Evolutionary conservation across 2,888 invertebrate species (phyloP).

Genomic region (Onthophagus sagittarius): DNA sequence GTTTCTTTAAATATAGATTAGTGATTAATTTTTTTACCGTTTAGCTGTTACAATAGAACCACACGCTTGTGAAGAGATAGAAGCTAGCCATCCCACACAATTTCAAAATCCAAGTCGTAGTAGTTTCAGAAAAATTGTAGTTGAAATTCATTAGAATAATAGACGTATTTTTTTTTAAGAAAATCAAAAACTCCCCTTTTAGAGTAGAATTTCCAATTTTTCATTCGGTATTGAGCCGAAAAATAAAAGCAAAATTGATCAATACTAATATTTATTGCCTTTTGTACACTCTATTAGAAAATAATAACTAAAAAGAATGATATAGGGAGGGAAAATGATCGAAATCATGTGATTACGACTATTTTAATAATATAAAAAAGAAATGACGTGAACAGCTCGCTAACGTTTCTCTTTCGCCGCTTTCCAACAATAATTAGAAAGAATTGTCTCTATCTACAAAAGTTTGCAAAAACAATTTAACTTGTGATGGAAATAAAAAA

Average conservation of each 20-base stretch:
- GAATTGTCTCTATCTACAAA: slow-evolving; percentile 2
- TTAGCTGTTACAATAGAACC: slow-evolving; percentile 81
- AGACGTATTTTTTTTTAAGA: neutral
- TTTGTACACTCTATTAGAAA: neutral
- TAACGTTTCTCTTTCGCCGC: neutral
- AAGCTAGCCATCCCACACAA: neutral
- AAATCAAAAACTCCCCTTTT: neutral
- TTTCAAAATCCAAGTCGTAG: neutral
- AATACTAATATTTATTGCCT: neutral
- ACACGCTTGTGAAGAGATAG: slow-evolving; percentile 61
- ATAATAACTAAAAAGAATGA: neutral
- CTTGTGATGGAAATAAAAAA: slow-evolving; percentile 21
- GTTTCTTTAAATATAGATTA: neutral
- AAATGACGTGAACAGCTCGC: neutral
- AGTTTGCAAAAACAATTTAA: slow-evolving; percentile 6
- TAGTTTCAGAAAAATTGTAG: neutral
- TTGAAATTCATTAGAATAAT: neutral
- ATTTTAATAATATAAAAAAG: neutral
- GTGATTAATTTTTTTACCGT: slow-evolving; percentile 27
- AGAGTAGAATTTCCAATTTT: neutral
- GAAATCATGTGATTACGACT: neutral
- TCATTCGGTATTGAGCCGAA: neutral
- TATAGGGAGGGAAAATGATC: neutral
- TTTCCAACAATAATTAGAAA: slow-evolving; percentile 2
- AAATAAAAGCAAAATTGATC: neutral